A percentile compares a stretch with the other conserved stretches of the same genome.
These are phyloP conservation scores for Plumapathes pennacea DNA, from an alignment of 92 coral and sea anemone species.

Conservation along the genomic window DNA sequence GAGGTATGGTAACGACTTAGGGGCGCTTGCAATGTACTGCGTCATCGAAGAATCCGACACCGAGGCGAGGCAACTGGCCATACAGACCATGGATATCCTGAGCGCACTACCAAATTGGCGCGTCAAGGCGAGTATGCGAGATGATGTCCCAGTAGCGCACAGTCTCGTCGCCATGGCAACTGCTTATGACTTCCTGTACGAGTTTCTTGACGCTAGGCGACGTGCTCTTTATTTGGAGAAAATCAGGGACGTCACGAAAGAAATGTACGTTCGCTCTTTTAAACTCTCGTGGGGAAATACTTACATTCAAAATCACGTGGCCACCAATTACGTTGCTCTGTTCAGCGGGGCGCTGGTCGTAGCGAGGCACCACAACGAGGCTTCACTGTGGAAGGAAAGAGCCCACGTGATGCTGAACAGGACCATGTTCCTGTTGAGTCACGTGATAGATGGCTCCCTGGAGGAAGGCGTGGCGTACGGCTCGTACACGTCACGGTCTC, in stretches of 20 bases:
- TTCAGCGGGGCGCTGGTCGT: constrained; percentile 68
- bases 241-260: constrained; percentile 29
- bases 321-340: constrained; percentile 83
- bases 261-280: constrained; percentile 59
- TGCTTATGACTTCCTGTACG: constrained; percentile 77
- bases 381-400: constrained; percentile 53
- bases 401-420: constrained; percentile 65
- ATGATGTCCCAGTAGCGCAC: constrained; percentile 95
- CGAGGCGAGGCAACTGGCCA: constrained; percentile 54
- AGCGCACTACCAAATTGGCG: constrained; percentile 71
- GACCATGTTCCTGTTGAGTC: constrained; percentile 67
- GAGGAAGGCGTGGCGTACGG: constrained; percentile 93
- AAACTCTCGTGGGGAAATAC: constrained; percentile 62
- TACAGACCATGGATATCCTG: constrained; percentile 50
- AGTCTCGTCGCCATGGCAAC: constrained; percentile 77
- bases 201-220: constrained; percentile 35
- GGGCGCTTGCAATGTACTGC: constrained; percentile 71
- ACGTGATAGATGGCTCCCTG: constrained; percentile 82
- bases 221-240: constrained; percentile 34
- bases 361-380: constrained; percentile 26
- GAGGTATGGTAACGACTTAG: constrained; percentile 64
- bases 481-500: constrained; percentile 78
- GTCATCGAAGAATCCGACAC: constrained; percentile 61
- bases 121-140: constrained; percentile 38
- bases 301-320: constrained; percentile 91